Evolutionary conservation across 2,797 vertebrate species (phyloP).

Genomic region (Xenentodon cancila): DNA sequence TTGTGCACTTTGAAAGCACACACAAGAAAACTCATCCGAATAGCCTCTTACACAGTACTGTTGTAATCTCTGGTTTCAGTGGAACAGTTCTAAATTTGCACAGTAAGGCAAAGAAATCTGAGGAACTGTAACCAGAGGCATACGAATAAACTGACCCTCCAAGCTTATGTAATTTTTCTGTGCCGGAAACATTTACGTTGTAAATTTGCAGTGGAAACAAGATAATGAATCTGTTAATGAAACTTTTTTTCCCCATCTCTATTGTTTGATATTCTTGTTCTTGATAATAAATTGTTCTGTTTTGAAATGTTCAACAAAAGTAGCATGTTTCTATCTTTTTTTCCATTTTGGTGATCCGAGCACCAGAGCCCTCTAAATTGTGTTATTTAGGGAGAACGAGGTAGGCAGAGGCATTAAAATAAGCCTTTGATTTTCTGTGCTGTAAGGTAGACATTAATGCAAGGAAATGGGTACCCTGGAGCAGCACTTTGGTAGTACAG

Average conservation of each 20-base stretch:
- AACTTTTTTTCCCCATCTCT: conserved; percentile 51
- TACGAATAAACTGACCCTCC: conserved; percentile 59
- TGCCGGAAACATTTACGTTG: conserved; percentile 72
- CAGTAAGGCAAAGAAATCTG: conserved; percentile 34
- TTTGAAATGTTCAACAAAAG: conserved; percentile 69
- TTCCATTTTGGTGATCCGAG: conserved; percentile 26
- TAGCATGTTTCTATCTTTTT: conserved; percentile 45
- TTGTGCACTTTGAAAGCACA: conserved; percentile 40
- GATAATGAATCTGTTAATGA: conserved; percentile 67
- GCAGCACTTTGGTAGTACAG: conserved; percentile 75
- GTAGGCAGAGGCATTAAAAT: conserved; percentile 54
- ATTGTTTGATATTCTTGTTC: conserved; percentile 87
- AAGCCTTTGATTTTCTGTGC: conserved; percentile 70
- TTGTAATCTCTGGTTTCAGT: conserved; percentile 69
- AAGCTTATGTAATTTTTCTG: conserved; percentile 72
- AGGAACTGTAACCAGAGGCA: conserved; percentile 61
- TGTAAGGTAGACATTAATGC: conserved; percentile 77
- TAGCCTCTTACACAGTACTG: conserved; percentile 52
- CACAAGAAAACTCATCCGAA: conserved; percentile 43
- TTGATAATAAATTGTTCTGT: conserved; percentile 87
- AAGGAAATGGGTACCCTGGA: conserved; percentile 77
- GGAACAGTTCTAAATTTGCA: conserved; percentile 67
- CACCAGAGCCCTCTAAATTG: conserved; percentile 20
- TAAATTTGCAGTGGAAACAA: conserved; percentile 66
- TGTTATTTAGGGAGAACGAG: conserved; percentile 47